Base-by-base conservation (phyloP, 92 coral and sea anemone genomes). In the Parazoanthus swiftii region DNA sequence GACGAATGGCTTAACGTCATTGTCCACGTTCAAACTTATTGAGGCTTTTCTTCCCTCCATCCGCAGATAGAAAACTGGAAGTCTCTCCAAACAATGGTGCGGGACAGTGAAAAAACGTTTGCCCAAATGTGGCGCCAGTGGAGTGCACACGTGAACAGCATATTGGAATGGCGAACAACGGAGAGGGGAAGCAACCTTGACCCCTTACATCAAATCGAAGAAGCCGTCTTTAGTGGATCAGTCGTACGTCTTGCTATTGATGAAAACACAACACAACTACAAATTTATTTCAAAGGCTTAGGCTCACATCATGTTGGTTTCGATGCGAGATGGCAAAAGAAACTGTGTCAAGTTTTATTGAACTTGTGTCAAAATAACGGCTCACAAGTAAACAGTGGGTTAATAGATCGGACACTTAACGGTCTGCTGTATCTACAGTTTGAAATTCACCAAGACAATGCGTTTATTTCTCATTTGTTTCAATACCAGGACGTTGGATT, bases 111-210 rank as follows among this genome's bases (percentile, higher is more conserved):
- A 2, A 56, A 71, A 18, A 72, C 79, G 15, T 84, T 84, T 48
- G 63, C 79, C 87, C 87, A 23, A 68, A 84, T 84, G 15, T 84
- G 87, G 87, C 79, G 46, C 26, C 67, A 46, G 36, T 84, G 87
- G 79, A 48, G 37, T 35, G 7, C 26, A 4, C 58, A 71, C 29
- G 68, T 84, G 10, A 70, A 44, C 46, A 44, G 78, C 33, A 68
- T 46, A 56, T 70, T 51, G 6, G 87, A 84, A 84, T 84, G 87
- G 87, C 78, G 44, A 29, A 46, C 56, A 33, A 13, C 33, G 15
- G 68, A 48, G 43, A 46, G 15, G 51, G 16, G 13, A 43, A 21
- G 56, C 33, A 29, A n/a, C 25, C 18, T 3, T 1, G 6, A 68
- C 4, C 15, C 35, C 43, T 14, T 5, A 29, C 68, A 16, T 15